Percentiles rank a stretch among this genome's conserved stretches.
These are phyloP conservation scores for Parnassius apollo DNA, from an alignment of 2,888 invertebrate species.

Conservation along the genomic window DNA sequence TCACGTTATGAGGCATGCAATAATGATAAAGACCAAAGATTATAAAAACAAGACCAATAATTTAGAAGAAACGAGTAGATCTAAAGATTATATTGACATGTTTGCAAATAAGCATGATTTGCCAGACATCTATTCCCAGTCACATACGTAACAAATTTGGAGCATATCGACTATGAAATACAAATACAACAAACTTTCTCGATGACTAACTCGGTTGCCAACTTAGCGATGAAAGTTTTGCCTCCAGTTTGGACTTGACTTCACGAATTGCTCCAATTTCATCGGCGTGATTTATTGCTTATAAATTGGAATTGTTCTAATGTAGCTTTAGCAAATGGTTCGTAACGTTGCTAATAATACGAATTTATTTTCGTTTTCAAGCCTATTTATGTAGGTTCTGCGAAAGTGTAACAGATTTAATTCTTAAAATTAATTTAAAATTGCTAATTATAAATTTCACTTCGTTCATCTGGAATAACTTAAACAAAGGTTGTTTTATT, in stretches of 20 bases:
- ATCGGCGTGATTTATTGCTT: slow-evolving; percentile 17
- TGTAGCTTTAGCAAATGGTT: neutral
- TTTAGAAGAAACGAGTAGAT: no score
- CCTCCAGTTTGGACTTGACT: slow-evolving; percentile 13
- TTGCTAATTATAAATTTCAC: no score
- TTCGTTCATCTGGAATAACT: no score
- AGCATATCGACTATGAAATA: slow-evolving; percentile 5
- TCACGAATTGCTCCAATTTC: slow-evolving; percentile 16
- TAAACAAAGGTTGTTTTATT: no score
- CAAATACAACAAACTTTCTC: slow-evolving; percentile 22
- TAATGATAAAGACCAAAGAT: no score
- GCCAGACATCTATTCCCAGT: slow-evolving; percentile 2
- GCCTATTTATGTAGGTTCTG: neutral
- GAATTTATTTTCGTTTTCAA: slow-evolving; percentile 4
- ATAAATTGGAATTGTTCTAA: slow-evolving; percentile 13
- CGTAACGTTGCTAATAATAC: neutral
- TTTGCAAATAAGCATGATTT: neutral
- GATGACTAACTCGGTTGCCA: slow-evolving; percentile 14
- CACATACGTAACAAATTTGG: slow-evolving; percentile 9
- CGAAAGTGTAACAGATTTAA: neutral
- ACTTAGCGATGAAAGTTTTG: slow-evolving; percentile 17
- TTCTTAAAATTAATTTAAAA: no score
- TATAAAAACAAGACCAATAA: no score
- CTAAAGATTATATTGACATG: neutral
- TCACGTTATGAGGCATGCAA: no score